These are phyloP conservation scores for Eupeodes latifasciatus DNA, from an alignment of 2,888 invertebrate genomes.

Conservation along the genomic window DNA sequence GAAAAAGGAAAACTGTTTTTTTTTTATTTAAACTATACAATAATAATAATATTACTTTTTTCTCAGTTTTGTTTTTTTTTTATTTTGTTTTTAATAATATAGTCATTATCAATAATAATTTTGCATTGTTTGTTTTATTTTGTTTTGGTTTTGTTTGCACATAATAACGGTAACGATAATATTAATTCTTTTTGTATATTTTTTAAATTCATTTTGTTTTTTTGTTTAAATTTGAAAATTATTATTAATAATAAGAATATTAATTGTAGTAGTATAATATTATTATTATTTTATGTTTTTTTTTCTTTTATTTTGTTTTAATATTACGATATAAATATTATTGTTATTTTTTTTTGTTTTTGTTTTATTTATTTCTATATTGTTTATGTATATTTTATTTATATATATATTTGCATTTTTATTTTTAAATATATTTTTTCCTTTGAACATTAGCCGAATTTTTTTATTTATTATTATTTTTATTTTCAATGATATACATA, in stretches of 20 bases:
- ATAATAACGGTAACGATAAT: slow-evolving; percentile 71
- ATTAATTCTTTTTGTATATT: slow-evolving; percentile 43
- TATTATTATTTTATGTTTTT: slow-evolving; percentile 80
- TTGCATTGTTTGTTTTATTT: slow-evolving; percentile 28
- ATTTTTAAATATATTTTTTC: slow-evolving; percentile 77
- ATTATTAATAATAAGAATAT: slow-evolving; percentile 76
- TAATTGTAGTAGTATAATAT: slow-evolving; percentile 73
- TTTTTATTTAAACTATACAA: slow-evolving; percentile 63
- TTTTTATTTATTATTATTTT: slow-evolving; percentile 64
- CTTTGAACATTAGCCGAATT: slow-evolving; percentile 76
- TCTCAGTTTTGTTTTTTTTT: not conserved
- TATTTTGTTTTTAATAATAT: slow-evolving; percentile 55
- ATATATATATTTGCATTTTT: slow-evolving; percentile 80
- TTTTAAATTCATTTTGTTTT: slow-evolving; percentile 39
- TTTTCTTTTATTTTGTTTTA: slow-evolving; percentile 66
- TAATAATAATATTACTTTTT: slow-evolving; percentile 68
- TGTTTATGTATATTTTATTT: slow-evolving; percentile 65
- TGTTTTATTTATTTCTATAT: slow-evolving; percentile 77
- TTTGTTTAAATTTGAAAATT: slow-evolving; percentile 62
- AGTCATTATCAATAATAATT: slow-evolving; percentile 74
- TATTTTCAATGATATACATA: slow-evolving; percentile 75
- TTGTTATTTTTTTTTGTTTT: slow-evolving; percentile 77
- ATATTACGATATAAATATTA: slow-evolving; percentile 77
- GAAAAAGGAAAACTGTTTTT: slow-evolving; percentile 39
- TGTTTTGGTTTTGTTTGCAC: slow-evolving; percentile 21